phyloP scores from a whole-genome alignment of 2,113 vertebrate genomes.

The Nothobranchius furzeri region DNA sequence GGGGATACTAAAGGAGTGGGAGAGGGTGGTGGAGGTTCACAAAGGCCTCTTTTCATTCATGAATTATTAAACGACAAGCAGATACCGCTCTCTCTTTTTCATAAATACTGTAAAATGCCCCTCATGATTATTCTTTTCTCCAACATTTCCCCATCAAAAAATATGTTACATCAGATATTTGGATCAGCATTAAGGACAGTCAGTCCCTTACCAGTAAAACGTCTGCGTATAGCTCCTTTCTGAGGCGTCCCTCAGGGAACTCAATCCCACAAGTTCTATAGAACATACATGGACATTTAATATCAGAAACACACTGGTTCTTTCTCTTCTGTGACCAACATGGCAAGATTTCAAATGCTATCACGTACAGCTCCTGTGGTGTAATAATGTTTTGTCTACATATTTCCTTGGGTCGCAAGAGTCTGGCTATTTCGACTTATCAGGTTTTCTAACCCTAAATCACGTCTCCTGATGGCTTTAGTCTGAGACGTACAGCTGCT shows the following conservation, averaged over 20 bases:
- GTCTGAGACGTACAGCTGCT: constrained; percentile 44
- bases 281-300: constrained; percentile 1
- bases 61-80: constrained; percentile 70
- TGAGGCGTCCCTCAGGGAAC: not conserved
- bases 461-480: constrained; percentile 35
- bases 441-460: constrained; percentile 29
- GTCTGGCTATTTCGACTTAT: constrained; percentile 29
- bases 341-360: constrained; percentile 8
- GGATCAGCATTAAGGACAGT: constrained; percentile 15
- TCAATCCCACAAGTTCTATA: not conserved
- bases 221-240: constrained; percentile 4
- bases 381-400: not conserved
- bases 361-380: constrained; percentile 1
- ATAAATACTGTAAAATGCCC: constrained; percentile 67
- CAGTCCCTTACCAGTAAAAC: not conserved
- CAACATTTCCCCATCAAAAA: constrained; percentile 18
- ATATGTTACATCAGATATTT: constrained; percentile 28
- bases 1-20: constrained; percentile 21
- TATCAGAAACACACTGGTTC: not conserved
- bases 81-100: constrained; percentile 49
- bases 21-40: constrained; percentile 62
- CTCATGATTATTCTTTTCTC: constrained; percentile 14
- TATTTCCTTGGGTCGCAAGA: constrained; percentile 19
- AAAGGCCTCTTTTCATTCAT: constrained; percentile 86
- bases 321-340: constrained; percentile 2